Conservation (phyloP, 2,888 invertebrate genomes). For the Polydrusus tereticollis region DNA sequence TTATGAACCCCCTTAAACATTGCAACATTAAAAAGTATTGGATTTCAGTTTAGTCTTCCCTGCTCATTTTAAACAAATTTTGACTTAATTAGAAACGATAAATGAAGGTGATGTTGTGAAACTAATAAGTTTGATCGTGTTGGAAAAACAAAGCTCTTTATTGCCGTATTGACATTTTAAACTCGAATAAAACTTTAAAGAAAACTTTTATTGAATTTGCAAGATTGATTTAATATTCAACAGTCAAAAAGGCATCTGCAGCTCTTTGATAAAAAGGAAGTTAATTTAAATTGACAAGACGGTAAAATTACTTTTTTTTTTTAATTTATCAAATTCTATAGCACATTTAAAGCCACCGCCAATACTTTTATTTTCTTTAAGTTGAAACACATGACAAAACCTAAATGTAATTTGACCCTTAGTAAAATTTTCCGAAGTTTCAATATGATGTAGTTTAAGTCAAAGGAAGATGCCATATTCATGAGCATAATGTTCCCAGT, state of each 20-base stretch:
- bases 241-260: slow-evolving; percentile 4
- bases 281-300: not conserved
- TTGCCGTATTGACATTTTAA: slow-evolving; percentile 1
- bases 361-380: too few species aligned
- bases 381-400: too few species aligned
- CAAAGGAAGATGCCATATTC: too few species aligned
- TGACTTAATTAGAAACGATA: not conserved
- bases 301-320: not conserved
- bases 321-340: too few species aligned
- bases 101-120: not conserved
- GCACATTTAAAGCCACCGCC: too few species aligned
- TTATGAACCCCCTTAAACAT: too few species aligned
- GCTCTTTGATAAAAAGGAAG: not conserved
- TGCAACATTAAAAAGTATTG: not conserved
- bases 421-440: too few species aligned
- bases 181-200: slow-evolving; percentile 1
- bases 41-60: not conserved
- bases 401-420: too few species aligned
- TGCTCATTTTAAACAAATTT: not conserved
- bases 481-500: too few species aligned
- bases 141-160: not conserved
- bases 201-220: slow-evolving; percentile 2
- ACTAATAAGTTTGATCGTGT: not conserved
- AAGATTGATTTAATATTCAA: slow-evolving; percentile 2
- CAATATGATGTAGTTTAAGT: too few species aligned